These are phyloP conservation scores for Candoia aspera DNA, from an alignment of 2,113 vertebrate genomes.

Conservation along the genomic window DNA sequence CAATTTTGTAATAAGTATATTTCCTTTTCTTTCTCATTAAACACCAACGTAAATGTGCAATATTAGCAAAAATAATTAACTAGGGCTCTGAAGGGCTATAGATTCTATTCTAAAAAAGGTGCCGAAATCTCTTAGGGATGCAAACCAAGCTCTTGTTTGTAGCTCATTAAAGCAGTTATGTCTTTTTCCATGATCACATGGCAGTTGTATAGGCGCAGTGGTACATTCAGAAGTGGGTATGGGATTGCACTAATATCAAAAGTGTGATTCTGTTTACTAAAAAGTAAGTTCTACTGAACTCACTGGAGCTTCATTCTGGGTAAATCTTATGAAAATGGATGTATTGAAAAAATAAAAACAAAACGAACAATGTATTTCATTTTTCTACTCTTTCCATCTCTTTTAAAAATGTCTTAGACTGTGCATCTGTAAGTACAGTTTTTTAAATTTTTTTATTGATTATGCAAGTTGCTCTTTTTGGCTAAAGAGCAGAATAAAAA, in stretches of 20 bases:
- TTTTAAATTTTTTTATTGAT: background rate
- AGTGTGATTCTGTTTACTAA: background rate
- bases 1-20: conserved; percentile 24
- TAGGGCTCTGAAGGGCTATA: background rate
- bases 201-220: background rate
- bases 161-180: background rate
- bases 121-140: background rate
- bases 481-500: background rate
- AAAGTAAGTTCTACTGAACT: background rate
- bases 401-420: background rate
- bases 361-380: background rate
- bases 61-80: conserved; percentile 44
- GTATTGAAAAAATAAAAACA: background rate
- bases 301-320: background rate
- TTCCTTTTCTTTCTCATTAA: conserved; percentile 31
- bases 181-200: background rate
- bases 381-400: background rate
- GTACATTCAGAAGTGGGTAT: background rate
- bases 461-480: background rate
- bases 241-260: background rate
- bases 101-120: background rate
- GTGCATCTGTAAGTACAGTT: background rate
- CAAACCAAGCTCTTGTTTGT: background rate
- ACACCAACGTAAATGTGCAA: conserved; percentile 26
- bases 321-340: background rate